Base-by-base conservation (phyloP, 2,888 invertebrate species). In the Nymphalis c-album region DNA sequence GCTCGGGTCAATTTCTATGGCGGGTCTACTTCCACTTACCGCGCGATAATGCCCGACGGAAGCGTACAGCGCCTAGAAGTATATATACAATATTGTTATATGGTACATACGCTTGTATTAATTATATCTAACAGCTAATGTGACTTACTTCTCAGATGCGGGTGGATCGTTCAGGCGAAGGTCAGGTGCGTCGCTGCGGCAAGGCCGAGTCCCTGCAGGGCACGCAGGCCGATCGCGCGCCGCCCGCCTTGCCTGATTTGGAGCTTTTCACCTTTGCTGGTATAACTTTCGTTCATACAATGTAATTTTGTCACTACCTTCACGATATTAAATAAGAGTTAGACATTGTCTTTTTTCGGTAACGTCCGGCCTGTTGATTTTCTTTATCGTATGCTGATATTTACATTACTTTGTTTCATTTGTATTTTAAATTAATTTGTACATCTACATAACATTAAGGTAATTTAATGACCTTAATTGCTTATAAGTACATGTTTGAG, bases 171-270 rank as follows among this genome's bases (percentile, higher is more conserved):
- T 78, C 80, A 31, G 85, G 78, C 3, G 83, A 74, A 18, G 48
- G 65, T 3, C 75, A 77, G 50, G 74, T 80, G 69, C 77, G 81
- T 17, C 83, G 83, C 59, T 88, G 89, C 78, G 74, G 75, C 4
- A 74, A 77, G 63, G 71, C 78, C 45, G 57, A 71, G 17, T 76
- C 81, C 40, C 76, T 74, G 53, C 72, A 73, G 55, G 71, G 72
- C 51, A 2, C 76, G 5, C 67, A 79, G 40, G 74, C 60, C 0
- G 84, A 85, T 76, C 80, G 78, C 60, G 71, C 78, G 17, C 80
- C 78, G 59, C 86, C 89, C 40, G 87, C 78, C 8, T 78, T 90
- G 71, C 90, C 90, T 0, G 82, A 86, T 71, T 74, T 84, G 48
- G 74, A 75, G 1, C 73, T 73, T 17, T 90, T 90, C 74, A 66